Evolutionary conservation across 2,113 vertebrate species (phyloP).

Genomic region (Aspidoscelis tigris): DNA sequence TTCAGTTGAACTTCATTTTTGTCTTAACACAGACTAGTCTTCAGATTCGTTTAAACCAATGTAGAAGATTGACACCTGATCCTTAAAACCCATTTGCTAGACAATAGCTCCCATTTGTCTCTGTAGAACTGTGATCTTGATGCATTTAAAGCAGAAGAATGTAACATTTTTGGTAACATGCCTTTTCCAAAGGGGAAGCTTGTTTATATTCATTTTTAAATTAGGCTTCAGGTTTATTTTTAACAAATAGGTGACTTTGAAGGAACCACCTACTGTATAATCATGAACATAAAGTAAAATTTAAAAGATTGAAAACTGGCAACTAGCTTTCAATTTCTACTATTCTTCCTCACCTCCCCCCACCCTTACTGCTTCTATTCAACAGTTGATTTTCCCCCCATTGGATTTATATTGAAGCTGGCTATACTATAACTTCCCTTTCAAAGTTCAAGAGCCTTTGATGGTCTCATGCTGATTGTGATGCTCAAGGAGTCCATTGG

Average conservation of each 20-base stretch:
- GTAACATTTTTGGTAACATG: not conserved
- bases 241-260: too few relatives aligned
- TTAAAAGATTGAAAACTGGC: not conserved
- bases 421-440: constrained; percentile 34
- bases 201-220: not conserved
- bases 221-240: too few relatives aligned
- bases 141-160: not conserved
- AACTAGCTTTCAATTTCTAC: not conserved
- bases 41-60: not conserved
- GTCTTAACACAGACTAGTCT: not conserved
- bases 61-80: not conserved
- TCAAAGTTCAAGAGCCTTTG: constrained; percentile 41
- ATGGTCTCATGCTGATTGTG: not conserved
- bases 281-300: too few relatives aligned
- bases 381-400: constrained; percentile 21
- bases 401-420: constrained; percentile 36
- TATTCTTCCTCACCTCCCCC: not conserved
- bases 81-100: constrained; percentile 1
- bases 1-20: constrained; percentile 12
- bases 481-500: not conserved
- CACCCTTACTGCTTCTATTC: constrained; percentile 35
- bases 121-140: not conserved
- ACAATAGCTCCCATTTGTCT: not conserved
- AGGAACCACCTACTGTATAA: too few relatives aligned
- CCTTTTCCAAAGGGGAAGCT: not conserved